phyloP scores from a whole-genome alignment of 2,113 vertebrate genomes.

The Malurus cyaneus region DNA sequence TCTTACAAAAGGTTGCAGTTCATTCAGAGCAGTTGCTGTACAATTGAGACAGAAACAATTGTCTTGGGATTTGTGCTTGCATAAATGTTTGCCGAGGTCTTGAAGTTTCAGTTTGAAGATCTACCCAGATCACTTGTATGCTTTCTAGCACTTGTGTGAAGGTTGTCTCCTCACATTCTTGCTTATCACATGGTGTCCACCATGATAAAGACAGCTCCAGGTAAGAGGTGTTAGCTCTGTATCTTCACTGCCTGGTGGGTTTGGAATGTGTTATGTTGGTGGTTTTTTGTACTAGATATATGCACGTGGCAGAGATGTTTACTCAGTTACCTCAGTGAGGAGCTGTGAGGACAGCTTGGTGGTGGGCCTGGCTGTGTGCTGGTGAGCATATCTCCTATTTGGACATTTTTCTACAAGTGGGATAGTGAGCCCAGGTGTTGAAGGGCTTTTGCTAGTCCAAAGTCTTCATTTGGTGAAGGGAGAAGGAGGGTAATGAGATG shows the following conservation, averaged over 20 bases:
- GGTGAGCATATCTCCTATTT: not conserved
- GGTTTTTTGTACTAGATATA: fast-evolving
- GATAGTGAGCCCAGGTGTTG: not conserved
- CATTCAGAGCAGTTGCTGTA: not conserved
- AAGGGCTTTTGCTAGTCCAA: not conserved
- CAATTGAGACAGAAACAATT: not conserved
- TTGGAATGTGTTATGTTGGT: not conserved
- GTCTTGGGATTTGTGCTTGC: not conserved
- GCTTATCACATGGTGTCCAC: not conserved
- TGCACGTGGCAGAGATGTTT: not conserved
- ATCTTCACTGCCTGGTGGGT: not conserved
- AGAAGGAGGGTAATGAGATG: not conserved
- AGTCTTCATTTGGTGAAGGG: not conserved
- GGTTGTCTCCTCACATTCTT: not conserved
- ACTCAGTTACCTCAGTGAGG: fast-evolving
- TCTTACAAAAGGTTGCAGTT: not conserved
- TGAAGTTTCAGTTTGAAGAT: not conserved
- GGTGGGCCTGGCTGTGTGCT: not conserved
- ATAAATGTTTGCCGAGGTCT: not conserved
- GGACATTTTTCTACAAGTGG: not conserved
- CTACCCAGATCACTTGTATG: not conserved
- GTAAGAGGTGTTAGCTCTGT: not conserved
- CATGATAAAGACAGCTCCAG: not conserved
- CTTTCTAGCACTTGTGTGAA: not conserved
- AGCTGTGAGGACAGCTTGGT: not conserved